Evolutionary conservation across 2,113 vertebrate species (phyloP), one percentile per base, ranked within the genome.

Genomic region (Charadrius vociferus): DNA sequence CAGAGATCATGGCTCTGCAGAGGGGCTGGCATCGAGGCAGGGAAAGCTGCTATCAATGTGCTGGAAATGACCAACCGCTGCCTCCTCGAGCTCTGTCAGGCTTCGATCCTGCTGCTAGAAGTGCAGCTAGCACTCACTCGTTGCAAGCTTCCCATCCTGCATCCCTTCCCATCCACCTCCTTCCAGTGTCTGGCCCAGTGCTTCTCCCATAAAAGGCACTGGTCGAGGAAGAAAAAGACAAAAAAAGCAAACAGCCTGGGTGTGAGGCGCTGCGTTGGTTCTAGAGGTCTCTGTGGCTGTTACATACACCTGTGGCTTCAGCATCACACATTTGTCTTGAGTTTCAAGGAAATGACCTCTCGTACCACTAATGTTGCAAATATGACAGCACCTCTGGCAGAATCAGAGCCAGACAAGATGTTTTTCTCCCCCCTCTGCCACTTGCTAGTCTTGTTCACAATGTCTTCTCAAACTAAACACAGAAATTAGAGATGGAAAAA

Each of bases 301-400:
- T 79, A 56, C 26, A 39, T 29, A 9, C 16, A 55, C 9, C 23
- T 52, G 56, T 85, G 67, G 37, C 30, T 79, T 87, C 70, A 68
- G 65, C 55, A 41, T 72, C 56, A 47, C 41, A 14, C 7, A 16
- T 56, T 43, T 36, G 26, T 43, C 68, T 94, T 83, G 41, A 50
- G 87, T 93, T 85, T 91, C 36, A 87, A 74, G 53, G 26, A 85
- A 73, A 62, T 39, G 7, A 55, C 49, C 63, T 95, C 63, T 89
- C 34, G 22, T 66, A 24, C 32, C 50, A 49, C 20, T 80, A 21
- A 61, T 19, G 10, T 56, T 61, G 11, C 47, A 91, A 39, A 16
- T 68, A 24, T 62, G 53, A 55, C 59, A 58, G 22, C 1, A 3
- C n/a, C 23, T 95, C 27, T 34, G 36, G 32, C 19, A 86, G 58